These are phyloP conservation scores for Trachelus iudaicus DNA, from an alignment of 2,888 invertebrate genomes.

Conservation along the genomic window DNA sequence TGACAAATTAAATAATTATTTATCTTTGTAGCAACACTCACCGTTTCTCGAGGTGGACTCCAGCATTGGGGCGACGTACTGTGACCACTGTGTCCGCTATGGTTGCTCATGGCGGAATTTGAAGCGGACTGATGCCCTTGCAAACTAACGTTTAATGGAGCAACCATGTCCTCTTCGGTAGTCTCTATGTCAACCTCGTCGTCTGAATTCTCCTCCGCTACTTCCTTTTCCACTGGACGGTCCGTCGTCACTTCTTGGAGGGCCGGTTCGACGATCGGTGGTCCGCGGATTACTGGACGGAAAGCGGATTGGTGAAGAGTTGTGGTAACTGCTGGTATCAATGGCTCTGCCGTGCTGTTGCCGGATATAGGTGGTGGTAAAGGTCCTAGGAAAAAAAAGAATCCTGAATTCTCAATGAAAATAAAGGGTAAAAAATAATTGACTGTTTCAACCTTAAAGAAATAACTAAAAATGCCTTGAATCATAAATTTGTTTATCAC, in stretches of 20 bases:
- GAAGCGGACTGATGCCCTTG: conserved; percentile 46
- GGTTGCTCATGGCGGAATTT: conserved; percentile 51
- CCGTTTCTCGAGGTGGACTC: conserved; percentile 69
- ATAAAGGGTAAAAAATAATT: neutral
- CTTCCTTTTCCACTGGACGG: conserved; percentile 52
- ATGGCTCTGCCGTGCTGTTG: conserved; percentile 51
- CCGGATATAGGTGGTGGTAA: conserved; percentile 66
- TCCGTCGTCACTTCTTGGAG: conserved; percentile 44
- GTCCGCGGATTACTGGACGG: conserved; percentile 67
- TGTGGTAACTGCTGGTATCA: conserved; percentile 52
- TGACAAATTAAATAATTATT: neutral
- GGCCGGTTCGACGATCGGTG: conserved; percentile 50
- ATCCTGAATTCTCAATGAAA: neutral
- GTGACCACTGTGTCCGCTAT: conserved; percentile 38
- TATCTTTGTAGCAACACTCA: conserved; percentile 48
- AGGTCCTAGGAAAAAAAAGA: conserved; percentile 52
- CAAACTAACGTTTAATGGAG: conserved; percentile 40
- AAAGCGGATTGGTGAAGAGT: conserved; percentile 71
- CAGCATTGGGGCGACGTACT: conserved; percentile 61
- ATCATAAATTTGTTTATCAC: neutral
- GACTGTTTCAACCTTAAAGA: neutral
- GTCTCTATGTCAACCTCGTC: conserved; percentile 90
- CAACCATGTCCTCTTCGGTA: conserved; percentile 78
- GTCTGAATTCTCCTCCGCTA: conserved; percentile 78
- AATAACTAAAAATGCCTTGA: neutral